phyloP scores from a whole-genome alignment of 2,888 invertebrate species.

The Cyclophora punctaria region DNA sequence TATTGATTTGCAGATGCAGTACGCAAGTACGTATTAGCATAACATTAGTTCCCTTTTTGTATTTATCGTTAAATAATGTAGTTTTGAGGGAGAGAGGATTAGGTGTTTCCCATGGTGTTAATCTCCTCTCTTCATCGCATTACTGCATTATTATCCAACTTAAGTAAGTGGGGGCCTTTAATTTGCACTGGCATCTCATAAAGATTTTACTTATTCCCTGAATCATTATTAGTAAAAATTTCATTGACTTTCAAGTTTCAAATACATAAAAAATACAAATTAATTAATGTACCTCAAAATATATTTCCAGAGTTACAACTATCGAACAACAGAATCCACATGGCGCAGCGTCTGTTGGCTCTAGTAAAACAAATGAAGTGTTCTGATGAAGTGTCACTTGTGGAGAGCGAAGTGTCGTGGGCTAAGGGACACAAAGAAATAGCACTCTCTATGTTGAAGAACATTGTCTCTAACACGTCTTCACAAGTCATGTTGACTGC shows the following conservation, averaged over 20 bases:
- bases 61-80: no score
- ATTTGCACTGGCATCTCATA: no score
- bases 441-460: slow-evolving; percentile 55
- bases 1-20: slow-evolving; percentile 60
- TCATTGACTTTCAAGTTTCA: no score
- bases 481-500: slow-evolving; percentile 42
- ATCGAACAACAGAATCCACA: slow-evolving; percentile 66
- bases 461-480: slow-evolving; percentile 39
- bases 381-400: slow-evolving; percentile 45
- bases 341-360: slow-evolving; percentile 70
- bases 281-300: no score
- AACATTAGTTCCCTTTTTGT: background rate
- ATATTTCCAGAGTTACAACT: slow-evolving; percentile 63
- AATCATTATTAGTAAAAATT: no score
- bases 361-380: slow-evolving; percentile 48
- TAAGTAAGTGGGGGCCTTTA: no score
- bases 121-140: no score
- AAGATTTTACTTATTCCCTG: no score
- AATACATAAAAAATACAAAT: no score
- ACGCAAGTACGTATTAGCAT: slow-evolving; percentile 46
- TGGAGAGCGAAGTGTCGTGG: slow-evolving; percentile 65
- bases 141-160: no score
- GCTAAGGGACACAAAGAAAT: slow-evolving; percentile 64
- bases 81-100: background rate
- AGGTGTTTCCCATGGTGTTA: no score